Conservation (phyloP, 2,888 invertebrate genomes). For the Nebria salina region DNA sequence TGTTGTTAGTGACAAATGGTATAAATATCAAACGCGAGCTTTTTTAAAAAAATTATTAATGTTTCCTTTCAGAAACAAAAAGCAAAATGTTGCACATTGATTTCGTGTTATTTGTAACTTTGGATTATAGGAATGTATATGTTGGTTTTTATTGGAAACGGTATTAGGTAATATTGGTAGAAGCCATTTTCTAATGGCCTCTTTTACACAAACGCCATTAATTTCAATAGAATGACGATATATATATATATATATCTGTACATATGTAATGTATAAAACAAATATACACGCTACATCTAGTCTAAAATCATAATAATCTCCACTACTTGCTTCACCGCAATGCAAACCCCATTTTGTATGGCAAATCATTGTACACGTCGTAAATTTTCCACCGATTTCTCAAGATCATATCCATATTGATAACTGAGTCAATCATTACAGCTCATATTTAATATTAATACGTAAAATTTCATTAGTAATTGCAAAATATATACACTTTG, state of each 20-base stretch:
- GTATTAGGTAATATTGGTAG: constrained; percentile 20
- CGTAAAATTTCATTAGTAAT: too few species aligned
- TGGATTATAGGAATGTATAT: constrained; percentile 32
- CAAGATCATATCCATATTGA: neutral
- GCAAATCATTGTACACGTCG: constrained; percentile 55
- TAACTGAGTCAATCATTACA: neutral
- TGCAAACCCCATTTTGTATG: constrained; percentile 60
- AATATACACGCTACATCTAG: constrained; percentile 30
- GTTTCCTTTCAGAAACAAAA: constrained; percentile 16
- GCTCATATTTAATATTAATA: neutral
- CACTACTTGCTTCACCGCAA: constrained; percentile 54
- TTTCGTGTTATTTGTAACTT: constrained; percentile 39
- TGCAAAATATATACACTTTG: too few species aligned
- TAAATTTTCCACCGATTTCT: neutral
- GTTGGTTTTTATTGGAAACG: constrained; percentile 35
- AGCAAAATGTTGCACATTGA: constrained; percentile 45
- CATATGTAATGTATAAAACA: constrained; percentile 15
- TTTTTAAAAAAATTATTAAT: neutral
- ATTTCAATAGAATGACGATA: constrained; percentile 17
- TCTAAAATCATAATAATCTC: constrained; percentile 30
- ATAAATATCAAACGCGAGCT: neutral
- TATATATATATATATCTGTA: neutral
- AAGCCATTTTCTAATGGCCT: neutral
- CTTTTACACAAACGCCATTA: neutral
- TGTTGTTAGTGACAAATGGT: constrained; percentile 9